Conservation (phyloP, 1,140 invertebrate genomes). For the Whitmania pigra region DNA sequence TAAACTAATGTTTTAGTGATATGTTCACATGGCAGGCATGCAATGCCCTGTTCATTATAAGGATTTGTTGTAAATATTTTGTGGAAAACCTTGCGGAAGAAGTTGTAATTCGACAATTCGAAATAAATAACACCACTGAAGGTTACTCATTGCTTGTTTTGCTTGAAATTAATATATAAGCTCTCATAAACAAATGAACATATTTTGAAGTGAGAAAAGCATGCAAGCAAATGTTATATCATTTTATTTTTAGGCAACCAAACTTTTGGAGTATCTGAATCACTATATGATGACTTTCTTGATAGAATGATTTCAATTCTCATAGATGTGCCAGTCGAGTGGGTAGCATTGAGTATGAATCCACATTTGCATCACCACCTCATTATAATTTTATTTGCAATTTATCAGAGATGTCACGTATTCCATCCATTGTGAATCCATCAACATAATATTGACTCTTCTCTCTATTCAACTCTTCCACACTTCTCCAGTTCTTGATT, state of each 20-base stretch:
- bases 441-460: slow-evolving; percentile 70
- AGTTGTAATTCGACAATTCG: slow-evolving; percentile 45
- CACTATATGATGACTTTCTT: background rate
- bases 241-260: background rate
- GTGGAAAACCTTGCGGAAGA: slow-evolving; percentile 52
- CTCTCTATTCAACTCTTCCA: slow-evolving; percentile 75
- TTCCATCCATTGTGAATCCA: slow-evolving; percentile 60
- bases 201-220: background rate
- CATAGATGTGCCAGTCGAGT: slow-evolving; percentile 60
- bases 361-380: too few species aligned
- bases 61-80: slow-evolving; percentile 75
- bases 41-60: slow-evolving; percentile 80
- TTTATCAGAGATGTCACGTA: slow-evolving; percentile 70
- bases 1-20: slow-evolving; percentile 52
- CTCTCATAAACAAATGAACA: background rate
- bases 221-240: background rate
- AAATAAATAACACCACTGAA: slow-evolving; percentile 28
- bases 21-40: slow-evolving; percentile 86
- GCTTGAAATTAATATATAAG: background rate
- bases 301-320: slow-evolving; percentile 54
- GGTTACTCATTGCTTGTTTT: slow-evolving; percentile 8
- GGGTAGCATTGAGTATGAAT: slow-evolving; percentile 23
- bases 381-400: slow-evolving; percentile 35
- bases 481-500: slow-evolving; percentile 54
- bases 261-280: background rate